Evolutionary conservation across 2,888 invertebrate genomes (phyloP).

Genomic region (Gerosis bhagava): DNA sequence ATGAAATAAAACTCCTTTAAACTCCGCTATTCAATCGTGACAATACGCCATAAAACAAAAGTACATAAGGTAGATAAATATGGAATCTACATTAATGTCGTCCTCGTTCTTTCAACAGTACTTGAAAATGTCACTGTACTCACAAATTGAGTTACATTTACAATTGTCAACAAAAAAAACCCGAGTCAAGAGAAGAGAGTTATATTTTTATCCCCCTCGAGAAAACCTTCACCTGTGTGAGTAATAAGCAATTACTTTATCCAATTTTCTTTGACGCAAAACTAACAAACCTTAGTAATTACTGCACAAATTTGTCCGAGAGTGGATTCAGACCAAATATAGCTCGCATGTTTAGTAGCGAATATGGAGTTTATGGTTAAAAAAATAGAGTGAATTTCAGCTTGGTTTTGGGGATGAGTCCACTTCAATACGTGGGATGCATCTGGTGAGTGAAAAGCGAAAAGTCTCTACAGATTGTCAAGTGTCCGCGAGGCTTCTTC

Average conservation of each 20-base stretch:
- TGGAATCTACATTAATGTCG: too few relatives aligned
- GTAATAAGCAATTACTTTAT: slow-evolving; percentile 20
- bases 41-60: too few relatives aligned
- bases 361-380: neutral
- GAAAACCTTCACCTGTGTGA: slow-evolving; percentile 1
- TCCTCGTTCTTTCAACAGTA: too few relatives aligned
- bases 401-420: neutral
- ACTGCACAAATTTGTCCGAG: slow-evolving; percentile 8
- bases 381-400: slow-evolving; percentile 4
- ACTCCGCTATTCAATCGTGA: too few relatives aligned
- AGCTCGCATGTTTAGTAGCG: neutral
- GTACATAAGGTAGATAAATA: too few relatives aligned
- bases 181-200: neutral
- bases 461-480: slow-evolving; percentile 13
- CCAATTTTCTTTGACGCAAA: slow-evolving; percentile 20
- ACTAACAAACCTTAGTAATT: slow-evolving; percentile 20
- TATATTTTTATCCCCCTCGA: slow-evolving; percentile 14
- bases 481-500: slow-evolving; percentile 12
- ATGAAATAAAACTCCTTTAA: too few relatives aligned
- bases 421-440: slow-evolving; percentile 12
- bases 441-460: slow-evolving; percentile 11
- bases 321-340: slow-evolving; percentile 4
- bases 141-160: neutral
- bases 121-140: too few relatives aligned
- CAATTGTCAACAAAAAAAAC: slow-evolving; percentile 4